Percentiles rank a stretch among this genome's conserved stretches.
These are phyloP conservation scores for Theodoxus fluviatilis DNA, from an alignment of 2,888 invertebrate genomes.

Conservation along the genomic window DNA sequence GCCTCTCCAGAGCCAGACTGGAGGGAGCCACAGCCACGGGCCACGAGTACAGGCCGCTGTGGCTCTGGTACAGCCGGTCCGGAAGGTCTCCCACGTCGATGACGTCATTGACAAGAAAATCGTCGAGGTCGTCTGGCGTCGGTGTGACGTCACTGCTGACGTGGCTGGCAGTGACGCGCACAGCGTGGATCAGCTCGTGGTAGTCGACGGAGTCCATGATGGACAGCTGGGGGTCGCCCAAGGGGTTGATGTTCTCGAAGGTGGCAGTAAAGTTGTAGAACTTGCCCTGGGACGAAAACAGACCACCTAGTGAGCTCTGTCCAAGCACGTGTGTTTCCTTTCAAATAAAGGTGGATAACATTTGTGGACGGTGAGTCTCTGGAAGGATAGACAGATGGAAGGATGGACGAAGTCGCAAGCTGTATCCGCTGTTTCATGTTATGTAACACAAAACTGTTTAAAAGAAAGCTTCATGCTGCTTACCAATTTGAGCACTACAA, in stretches of 20 bases:
- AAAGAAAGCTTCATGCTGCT: too few species aligned
- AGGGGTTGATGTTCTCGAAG: constrained; percentile 45
- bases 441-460: too few species aligned
- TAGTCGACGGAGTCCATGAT: constrained; percentile 36
- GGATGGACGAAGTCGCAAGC: too few species aligned
- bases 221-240: constrained; percentile 44
- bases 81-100: constrained; percentile 34
- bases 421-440: too few species aligned
- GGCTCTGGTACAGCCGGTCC: constrained; percentile 37
- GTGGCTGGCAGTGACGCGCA: constrained; percentile 35
- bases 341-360: too few species aligned
- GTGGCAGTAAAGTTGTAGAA: constrained; percentile 46
- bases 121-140: constrained; percentile 34
- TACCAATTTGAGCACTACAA: too few species aligned
- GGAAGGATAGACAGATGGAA: too few species aligned
- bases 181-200: constrained; percentile 40
- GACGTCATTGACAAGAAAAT: constrained; percentile 41
- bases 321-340: too few species aligned
- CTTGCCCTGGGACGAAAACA: too few species aligned
- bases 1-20: background rate
- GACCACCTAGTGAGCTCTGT: too few species aligned
- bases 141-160: constrained; percentile 25
- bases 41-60: constrained; percentile 25
- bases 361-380: too few species aligned
- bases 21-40: constrained; percentile 22